phyloP scores from a whole-genome alignment of 2,797 vertebrate genomes.

The Eulemur albifrons region DNA sequence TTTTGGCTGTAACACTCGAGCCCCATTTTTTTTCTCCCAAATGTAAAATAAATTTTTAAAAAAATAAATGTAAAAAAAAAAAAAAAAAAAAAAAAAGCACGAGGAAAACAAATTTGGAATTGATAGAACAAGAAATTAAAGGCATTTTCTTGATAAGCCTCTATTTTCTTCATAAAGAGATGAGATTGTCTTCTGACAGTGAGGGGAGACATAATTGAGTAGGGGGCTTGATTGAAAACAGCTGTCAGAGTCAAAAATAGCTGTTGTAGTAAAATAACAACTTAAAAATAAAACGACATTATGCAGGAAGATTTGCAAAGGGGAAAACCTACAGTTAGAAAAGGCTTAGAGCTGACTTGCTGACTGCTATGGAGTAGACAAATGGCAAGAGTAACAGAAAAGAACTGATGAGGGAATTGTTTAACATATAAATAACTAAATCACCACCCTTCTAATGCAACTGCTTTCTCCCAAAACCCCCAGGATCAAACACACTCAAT shows the following conservation, averaged over 20 bases:
- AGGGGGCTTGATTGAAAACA: background rate
- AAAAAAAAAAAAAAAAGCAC: background rate
- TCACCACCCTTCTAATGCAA: background rate
- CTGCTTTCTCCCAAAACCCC: background rate
- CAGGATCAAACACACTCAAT: background rate
- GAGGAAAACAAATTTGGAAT: background rate
- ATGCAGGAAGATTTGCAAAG: background rate
- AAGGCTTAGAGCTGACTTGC: background rate
- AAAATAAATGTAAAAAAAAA: too few species aligned
- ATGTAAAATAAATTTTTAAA: too few species aligned
- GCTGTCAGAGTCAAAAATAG: background rate
- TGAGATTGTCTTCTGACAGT: background rate
- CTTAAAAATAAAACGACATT: background rate
- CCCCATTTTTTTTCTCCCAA: too few species aligned
- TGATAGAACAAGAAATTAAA: background rate
- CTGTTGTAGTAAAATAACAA: background rate
- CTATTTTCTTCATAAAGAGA: slow-evolving; percentile 4
- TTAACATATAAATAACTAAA: background rate
- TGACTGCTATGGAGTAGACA: background rate
- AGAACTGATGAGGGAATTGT: background rate
- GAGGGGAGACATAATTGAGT: background rate
- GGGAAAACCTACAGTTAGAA: background rate
- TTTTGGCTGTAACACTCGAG: too few species aligned
- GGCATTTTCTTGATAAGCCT: background rate
- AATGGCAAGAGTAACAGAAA: background rate